Conservation (phyloP, 2,888 invertebrate species). For the Erebia palarica region DNA sequence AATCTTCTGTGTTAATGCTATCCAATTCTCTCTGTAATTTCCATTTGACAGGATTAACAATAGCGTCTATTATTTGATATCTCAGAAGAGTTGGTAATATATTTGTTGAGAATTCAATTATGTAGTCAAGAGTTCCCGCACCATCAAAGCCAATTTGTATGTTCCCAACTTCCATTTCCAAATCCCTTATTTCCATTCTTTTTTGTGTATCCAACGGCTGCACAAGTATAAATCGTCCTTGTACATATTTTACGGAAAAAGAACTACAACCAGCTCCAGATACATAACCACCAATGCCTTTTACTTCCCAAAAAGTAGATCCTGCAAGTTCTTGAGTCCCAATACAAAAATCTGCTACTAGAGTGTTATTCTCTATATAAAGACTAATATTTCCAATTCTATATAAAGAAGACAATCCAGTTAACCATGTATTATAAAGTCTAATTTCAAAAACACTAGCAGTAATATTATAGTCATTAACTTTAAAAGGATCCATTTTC, state of each 20-base stretch:
- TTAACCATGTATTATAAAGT: slow-evolving; percentile 88
- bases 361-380: slow-evolving; percentile 87
- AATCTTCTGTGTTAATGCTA: slow-evolving; percentile 87
- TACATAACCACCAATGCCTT: slow-evolving; percentile 85
- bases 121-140: slow-evolving; percentile 91
- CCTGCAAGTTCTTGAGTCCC: slow-evolving; percentile 91
- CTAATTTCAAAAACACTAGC: slow-evolving; percentile 86
- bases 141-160: slow-evolving; percentile 92
- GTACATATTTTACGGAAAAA: slow-evolving; percentile 90
- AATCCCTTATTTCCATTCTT: slow-evolving; percentile 86
- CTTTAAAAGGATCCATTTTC: slow-evolving; percentile 88
- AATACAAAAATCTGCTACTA: slow-evolving; percentile 85
- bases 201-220: slow-evolving; percentile 90
- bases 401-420: slow-evolving; percentile 91
- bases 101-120: slow-evolving; percentile 90
- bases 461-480: slow-evolving; percentile 88
- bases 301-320: slow-evolving; percentile 89
- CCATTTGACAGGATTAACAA: slow-evolving; percentile 89
- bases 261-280: slow-evolving; percentile 87
- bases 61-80: slow-evolving; percentile 92
- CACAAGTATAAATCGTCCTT: slow-evolving; percentile 85
- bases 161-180: slow-evolving; percentile 91
- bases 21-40: slow-evolving; percentile 88
- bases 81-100: slow-evolving; percentile 92
- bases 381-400: slow-evolving; percentile 90